Base-by-base conservation (phyloP, 2,797 vertebrate species). In the Sarcoramphus papa region DNA sequence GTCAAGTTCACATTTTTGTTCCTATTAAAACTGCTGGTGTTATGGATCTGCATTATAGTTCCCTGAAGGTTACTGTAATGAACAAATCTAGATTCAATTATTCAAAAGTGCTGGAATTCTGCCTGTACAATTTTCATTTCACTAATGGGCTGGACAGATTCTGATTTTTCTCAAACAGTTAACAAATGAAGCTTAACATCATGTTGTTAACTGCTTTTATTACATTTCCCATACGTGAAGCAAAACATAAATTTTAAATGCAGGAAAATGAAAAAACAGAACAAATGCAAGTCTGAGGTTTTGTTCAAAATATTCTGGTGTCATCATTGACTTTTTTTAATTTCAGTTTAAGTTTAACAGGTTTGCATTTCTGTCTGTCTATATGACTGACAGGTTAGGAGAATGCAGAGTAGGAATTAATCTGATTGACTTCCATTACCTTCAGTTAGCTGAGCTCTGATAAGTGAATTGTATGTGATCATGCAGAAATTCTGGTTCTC, bases 51-150 rank as follows among this genome's bases (percentile, higher is more conserved):
- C 40, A 33, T 59, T 88, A 90, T 50, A 87, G 79, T 62, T 94
- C 85, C 87, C 79, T 93, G 85, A 97, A 97, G 93, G 67, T 92
- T 95, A 95, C 75, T 92, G 60, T 94, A 97, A 90, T 93, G 94
- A 97, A 91, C 79, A 77, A 85, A 64, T 74, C 90, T 96, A 81
- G 85, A 96, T 96, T 96, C 91, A 96, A 74, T 94, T 92, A 95
- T 90, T 97, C 59, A 96, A 17, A 91, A 92, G 70, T 53, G 88
- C 74, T 97, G 79, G 88, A 94, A 94, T 96, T 95, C 90, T 96
- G 82, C 85, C 72, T 82, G 65, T 90, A 88, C 53, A 91, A 90
- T 69, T 97, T 97, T 93, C 53, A n/a, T 91, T 95, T 96, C 73
- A 79, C 70, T 81, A 95, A 94, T 90, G 94, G 92, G 47, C 89